Base-by-base conservation (phyloP, 2,888 invertebrate species). In the Aspidiotus destructor region DNA sequence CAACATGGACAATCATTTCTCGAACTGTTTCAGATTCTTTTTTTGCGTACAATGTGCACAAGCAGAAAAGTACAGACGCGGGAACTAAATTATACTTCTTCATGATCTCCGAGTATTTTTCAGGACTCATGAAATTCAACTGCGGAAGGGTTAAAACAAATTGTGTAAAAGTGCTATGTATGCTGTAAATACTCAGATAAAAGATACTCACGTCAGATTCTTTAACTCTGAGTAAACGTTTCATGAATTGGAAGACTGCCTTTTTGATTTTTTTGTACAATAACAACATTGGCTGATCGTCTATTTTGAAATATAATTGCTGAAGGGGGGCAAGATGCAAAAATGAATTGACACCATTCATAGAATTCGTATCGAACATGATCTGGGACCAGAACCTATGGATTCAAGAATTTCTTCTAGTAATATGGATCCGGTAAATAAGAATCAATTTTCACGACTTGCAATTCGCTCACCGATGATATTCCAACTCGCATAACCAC, bases 331-430 rank as follows among this genome's bases (percentile, higher is more conserved):
- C 67, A 41, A 60, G 48, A 60, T 67, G 60, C 41, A 67, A 44
- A 40, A 60, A 67, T 8, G 67, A 67, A 41, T 40, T 41, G 52
- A 67, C 15, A 40, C 48, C 41, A n/a, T 67, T 67, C 48, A 60
- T 58, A 15, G 67, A 17, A 41, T 58, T 44, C 41, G 58, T 60
- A 52, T 67, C 17, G 15, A 48, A 67, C 8, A 67, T 58, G 5
- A 67, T 40, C 52, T 67, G 67, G 13, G 57, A 57, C 67, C 67
- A 67, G 44, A 67, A 67, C 15, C 67, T 67, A n/a, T 16, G 57
- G 5, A 15, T 9, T 48, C 17, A 62, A 16, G n/a, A 17, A 60
- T 41, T 10, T 17, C 2, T 28, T 28, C 28, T 17, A 10, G 13
- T 62, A 28, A 62, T 28, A 44, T 13, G 7, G 16, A n/a, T 63